phyloP scores from a whole-genome alignment of 2,888 invertebrate genomes.

The Diachrysia chrysitis region DNA sequence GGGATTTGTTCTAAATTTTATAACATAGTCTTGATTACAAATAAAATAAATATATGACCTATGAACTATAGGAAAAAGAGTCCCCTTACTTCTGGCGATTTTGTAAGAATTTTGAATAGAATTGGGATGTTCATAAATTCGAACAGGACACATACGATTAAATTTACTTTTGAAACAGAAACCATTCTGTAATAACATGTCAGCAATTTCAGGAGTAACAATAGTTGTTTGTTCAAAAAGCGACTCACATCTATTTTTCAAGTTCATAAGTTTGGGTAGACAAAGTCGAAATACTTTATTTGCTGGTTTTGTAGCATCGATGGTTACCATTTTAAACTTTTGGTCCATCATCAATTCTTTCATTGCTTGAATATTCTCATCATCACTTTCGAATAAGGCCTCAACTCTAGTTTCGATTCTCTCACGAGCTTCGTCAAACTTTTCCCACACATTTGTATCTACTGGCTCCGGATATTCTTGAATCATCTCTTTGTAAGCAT shows the following conservation, averaged over 20 bases:
- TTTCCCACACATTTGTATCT: slow-evolving; percentile 84
- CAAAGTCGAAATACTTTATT: slow-evolving; percentile 70
- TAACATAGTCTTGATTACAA: slow-evolving; percentile 80
- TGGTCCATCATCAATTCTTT: slow-evolving; percentile 77
- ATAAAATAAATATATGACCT: slow-evolving; percentile 90
- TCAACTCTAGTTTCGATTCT: slow-evolving; percentile 83
- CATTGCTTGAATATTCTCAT: slow-evolving; percentile 78
- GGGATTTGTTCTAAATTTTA: slow-evolving; percentile 88
- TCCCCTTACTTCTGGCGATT: slow-evolving; percentile 75
- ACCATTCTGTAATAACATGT: slow-evolving; percentile 88
- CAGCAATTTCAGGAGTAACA: slow-evolving; percentile 87
- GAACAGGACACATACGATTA: slow-evolving; percentile 91
- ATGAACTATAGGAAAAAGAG: slow-evolving; percentile 89
- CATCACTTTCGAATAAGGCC: slow-evolving; percentile 79
- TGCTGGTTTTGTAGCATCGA: slow-evolving; percentile 79
- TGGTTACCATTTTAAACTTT: slow-evolving; percentile 80
- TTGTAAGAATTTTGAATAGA: slow-evolving; percentile 85
- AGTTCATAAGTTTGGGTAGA: slow-evolving; percentile 67
- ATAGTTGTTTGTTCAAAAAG: slow-evolving; percentile 89
- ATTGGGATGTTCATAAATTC: slow-evolving; percentile 84
- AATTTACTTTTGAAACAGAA: slow-evolving; percentile 91
- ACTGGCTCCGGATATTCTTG: slow-evolving; percentile 85
- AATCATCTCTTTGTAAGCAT: slow-evolving; percentile 75
- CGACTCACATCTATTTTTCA: slow-evolving; percentile 84
- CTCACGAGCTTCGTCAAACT: slow-evolving; percentile 81